phyloP scores from a whole-genome alignment of 2,888 invertebrate genomes.

The Disparrhopalites patrizii region DNA sequence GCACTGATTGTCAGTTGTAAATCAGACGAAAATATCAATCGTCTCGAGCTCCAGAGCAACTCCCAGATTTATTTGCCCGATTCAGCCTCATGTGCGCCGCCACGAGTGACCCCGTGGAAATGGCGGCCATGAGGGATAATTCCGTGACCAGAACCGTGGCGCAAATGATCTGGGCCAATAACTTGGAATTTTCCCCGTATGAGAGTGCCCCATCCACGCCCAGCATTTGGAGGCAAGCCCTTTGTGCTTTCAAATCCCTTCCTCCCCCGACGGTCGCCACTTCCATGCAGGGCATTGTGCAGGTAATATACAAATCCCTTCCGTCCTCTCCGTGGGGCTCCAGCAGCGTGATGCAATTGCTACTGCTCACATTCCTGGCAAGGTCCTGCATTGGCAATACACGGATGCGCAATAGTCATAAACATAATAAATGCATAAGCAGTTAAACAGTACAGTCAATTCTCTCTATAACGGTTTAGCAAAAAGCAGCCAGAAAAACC shows the following conservation, averaged over 20 bases:
- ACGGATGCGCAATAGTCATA: no score
- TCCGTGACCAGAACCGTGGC: conserved; percentile 96
- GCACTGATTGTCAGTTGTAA: no score
- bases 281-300: conserved; percentile 97
- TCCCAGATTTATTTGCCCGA: conserved; percentile 58
- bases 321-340: conserved; percentile 72
- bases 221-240: conserved; percentile 66
- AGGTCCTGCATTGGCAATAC: conserved; percentile 65
- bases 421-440: no score
- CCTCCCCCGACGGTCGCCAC: conserved; percentile 96
- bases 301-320: conserved; percentile 84
- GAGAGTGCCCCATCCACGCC: conserved; percentile 61
- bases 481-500: no score
- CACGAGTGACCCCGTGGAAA: conserved; percentile 92
- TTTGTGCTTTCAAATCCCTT: conserved; percentile 84
- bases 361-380: conserved; percentile 91
- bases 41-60: no score
- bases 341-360: conserved; percentile 94
- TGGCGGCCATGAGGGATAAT: conserved; percentile 90
- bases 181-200: conserved; percentile 85
- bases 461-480: no score
- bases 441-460: no score
- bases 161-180: conserved; percentile 84
- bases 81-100: conserved; percentile 95
- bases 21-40: no score